phyloP scores from a whole-genome alignment of 2,888 invertebrate species.

The Agonopterix arenella region DNA sequence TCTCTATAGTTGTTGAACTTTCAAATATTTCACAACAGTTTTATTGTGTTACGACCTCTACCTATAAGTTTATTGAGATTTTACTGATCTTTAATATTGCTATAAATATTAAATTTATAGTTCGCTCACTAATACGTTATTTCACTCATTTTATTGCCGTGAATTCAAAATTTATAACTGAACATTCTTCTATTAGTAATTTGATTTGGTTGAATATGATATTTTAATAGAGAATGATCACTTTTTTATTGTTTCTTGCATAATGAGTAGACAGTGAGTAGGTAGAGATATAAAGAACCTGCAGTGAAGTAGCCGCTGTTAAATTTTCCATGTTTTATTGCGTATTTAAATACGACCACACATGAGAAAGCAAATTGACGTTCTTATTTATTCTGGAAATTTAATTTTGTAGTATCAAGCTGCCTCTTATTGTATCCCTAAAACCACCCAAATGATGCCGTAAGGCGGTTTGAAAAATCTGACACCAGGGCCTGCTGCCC shows the following conservation, averaged over 20 bases:
- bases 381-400: neutral
- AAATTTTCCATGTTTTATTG: neutral
- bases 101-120: constrained; percentile 68
- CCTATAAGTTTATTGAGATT: constrained; percentile 52
- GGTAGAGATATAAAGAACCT: constrained; percentile 6
- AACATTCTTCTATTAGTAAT: constrained; percentile 51
- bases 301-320: constrained; percentile 10
- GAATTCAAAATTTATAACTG: constrained; percentile 54
- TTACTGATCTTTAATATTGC: constrained; percentile 64
- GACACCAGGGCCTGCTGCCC: too few species aligned
- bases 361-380: too few species aligned
- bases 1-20: constrained; percentile 11
- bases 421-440: too few species aligned
- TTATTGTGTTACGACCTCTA: constrained; percentile 32
- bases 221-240: constrained; percentile 46
- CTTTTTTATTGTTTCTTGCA: constrained; percentile 47
- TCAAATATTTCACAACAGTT: constrained; percentile 42
- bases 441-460: too few species aligned
- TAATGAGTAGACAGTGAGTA: constrained; percentile 16
- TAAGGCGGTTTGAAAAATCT: too few species aligned
- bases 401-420: too few species aligned
- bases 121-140: constrained; percentile 57
- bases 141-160: constrained; percentile 61
- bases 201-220: constrained; percentile 57
- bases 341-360: neutral